phyloP scores from a whole-genome alignment of 2,113 vertebrate genomes.

The Serilophus lunatus region DNA sequence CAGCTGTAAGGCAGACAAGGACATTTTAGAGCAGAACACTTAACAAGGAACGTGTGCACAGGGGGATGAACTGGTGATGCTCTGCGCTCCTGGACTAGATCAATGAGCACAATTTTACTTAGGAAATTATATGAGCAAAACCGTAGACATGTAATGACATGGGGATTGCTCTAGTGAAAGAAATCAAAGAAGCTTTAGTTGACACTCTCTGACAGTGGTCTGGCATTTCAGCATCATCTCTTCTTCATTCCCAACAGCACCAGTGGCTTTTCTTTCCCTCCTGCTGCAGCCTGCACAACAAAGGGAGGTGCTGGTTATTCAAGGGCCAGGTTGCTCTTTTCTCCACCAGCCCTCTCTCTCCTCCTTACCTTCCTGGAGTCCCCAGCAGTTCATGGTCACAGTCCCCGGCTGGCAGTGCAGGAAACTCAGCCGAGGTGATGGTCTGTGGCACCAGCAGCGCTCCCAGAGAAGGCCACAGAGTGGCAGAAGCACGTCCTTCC shows the following conservation, averaged over 20 bases:
- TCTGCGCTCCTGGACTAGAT: conserved; percentile 46
- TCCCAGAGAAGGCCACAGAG: neutral
- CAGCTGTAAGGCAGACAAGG: conserved; percentile 73
- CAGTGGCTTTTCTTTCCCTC: conserved; percentile 34
- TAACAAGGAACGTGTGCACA: conserved; percentile 60
- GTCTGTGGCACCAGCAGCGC: conserved; percentile 27
- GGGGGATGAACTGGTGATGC: neutral
- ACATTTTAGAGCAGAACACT: conserved; percentile 73
- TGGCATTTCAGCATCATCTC: conserved; percentile 47
- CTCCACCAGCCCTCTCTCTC: neutral
- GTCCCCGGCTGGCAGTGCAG: neutral
- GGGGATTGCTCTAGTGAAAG: conserved; percentile 38
- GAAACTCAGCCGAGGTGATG: neutral
- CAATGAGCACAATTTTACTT: conserved; percentile 72
- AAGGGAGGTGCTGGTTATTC: neutral
- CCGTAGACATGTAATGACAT: neutral
- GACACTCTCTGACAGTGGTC: conserved; percentile 37
- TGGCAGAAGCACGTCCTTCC: neutral
- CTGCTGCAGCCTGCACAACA: conserved; percentile 34
- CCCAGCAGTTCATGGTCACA: neutral
- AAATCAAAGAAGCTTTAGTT: conserved; percentile 60
- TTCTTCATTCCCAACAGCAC: conserved; percentile 4
- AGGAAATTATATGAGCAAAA: neutral
- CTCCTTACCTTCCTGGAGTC: neutral
- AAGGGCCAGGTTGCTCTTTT: neutral